Base-by-base conservation (phyloP, 2,888 invertebrate species). In the Sinhomidia bicolor region DNA sequence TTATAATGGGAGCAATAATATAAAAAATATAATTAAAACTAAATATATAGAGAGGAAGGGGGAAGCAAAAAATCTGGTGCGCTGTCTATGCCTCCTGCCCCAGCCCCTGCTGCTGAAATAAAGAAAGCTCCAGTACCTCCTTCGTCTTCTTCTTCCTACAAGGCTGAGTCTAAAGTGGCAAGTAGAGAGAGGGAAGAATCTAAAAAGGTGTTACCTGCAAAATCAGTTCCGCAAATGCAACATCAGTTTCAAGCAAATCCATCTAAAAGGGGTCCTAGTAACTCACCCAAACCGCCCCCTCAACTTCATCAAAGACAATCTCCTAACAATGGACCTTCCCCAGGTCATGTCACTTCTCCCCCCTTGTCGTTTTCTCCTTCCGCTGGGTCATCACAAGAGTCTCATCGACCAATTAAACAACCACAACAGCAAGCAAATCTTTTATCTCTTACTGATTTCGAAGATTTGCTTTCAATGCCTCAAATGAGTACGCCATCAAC, bases 361-460 rank as follows among this genome's bases (percentile, higher is more conserved):
- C 88, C 79, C 51, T 29, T 78, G 94, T 94, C 93, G 94, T 95
- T 89, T 94, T 95, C 91, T 95, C 95, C 83, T 0, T 74, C 95
- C 95, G 41, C 93, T 95, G 90, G 95, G 5, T 57, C 80, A 47
- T 54, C 68, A 5, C 78, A 86, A 17, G 86, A 86, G 12, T 14
- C 74, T 20, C 71, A 54, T 26, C 17, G 86, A 26, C 51, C 51
- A 12, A 29, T 93, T 90, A 93, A 93, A 92, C 92, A 93, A 94
- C 95, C 94, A 89, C 89, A 92, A 91, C 92, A 93, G 93, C 91
- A 54, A 17, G n/a, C 93, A 3, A 57, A 88, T 12, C 76, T 90
- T 78, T 90, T 90, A 9, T 90, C 90, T 0, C 84, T 91, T 23
- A 90, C 89, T 41, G 89, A 90, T 86, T 85, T 91, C 71, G 90